These are phyloP conservation scores for Sebastes schlegelii DNA, from an alignment of 2,113 vertebrate species.

Conservation along the genomic window DNA sequence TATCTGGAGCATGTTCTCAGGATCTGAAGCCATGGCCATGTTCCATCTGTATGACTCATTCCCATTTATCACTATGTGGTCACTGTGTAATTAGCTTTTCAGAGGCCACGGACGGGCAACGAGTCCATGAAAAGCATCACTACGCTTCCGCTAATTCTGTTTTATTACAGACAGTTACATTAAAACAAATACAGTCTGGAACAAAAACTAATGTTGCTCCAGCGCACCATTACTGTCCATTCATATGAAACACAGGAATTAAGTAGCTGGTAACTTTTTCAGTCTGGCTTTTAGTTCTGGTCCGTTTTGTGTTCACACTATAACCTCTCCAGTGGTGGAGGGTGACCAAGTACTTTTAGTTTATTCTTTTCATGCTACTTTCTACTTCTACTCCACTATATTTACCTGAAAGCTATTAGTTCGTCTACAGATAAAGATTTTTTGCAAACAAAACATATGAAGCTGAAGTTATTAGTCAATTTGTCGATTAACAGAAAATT, in stretches of 20 bases:
- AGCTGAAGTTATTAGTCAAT: neutral
- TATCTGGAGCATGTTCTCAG: neutral
- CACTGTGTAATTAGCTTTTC: constrained; percentile 31
- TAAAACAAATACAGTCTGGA: neutral
- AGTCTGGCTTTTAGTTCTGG: neutral
- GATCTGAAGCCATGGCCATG: constrained; percentile 10
- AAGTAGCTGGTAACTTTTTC: neutral
- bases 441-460: neutral
- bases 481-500: neutral
- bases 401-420: neutral
- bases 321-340: neutral
- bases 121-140: constrained; percentile 10
- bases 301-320: neutral
- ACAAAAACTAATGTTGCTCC: neutral
- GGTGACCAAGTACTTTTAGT: neutral
- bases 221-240: neutral
- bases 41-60: constrained; percentile 46
- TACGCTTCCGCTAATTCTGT: neutral
- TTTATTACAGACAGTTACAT: neutral
- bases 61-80: constrained; percentile 22
- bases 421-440: neutral
- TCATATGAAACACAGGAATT: neutral
- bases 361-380: neutral
- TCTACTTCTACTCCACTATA: neutral
- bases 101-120: constrained; percentile 5